Base-by-base conservation (phyloP, 2,888 invertebrate species). In the Heliothis peltigera region DNA sequence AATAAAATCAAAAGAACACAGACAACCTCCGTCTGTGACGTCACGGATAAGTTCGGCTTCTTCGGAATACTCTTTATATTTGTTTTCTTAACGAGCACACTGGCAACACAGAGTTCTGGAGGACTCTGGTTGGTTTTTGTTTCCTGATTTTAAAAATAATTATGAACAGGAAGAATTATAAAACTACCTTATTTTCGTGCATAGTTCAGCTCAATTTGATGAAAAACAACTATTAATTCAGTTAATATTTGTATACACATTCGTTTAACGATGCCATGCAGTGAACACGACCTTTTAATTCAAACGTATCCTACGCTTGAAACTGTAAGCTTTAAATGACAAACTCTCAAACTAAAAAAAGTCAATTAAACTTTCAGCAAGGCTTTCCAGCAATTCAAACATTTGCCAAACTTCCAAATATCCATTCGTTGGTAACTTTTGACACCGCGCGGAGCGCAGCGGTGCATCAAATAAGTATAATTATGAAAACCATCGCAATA, bases 381-480 rank as follows among this genome's bases (percentile, higher is more conserved):
- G 35, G 5, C 0, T 15, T 15, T 12, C 12, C 17, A 35, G 22
- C 39, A 32, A 51, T 49, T 25, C 49, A 53, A 64, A 46, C 32
- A 48, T 18, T 28, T 2, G 10, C 3, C 21, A 21, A 48, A 42
- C 46, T 71, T 28, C 18, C 7, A 44, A 65, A 64, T 52, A 63
- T 61, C 54, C 53, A 56, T 65, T 72, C 61, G 54, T 70, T 59
- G 35, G 12, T 43, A 75, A 71, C 64, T 75, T 32, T 68, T 61
- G 66, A 67, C 75, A 64, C 59, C 54, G 54, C 57, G 60, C 42
- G 6, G 35, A 25, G 21, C 17, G 61, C 75, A 57, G n/a, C 61
- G 66, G 46, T 48, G 79, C 81, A 70, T 74, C 73, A 74, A 84
- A 84, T 82, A 67, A 77, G 66, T 54, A 59, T 68, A 74, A 81